Base-by-base conservation (phyloP, 1,140 invertebrate genomes). In the Micrasema minimum region DNA sequence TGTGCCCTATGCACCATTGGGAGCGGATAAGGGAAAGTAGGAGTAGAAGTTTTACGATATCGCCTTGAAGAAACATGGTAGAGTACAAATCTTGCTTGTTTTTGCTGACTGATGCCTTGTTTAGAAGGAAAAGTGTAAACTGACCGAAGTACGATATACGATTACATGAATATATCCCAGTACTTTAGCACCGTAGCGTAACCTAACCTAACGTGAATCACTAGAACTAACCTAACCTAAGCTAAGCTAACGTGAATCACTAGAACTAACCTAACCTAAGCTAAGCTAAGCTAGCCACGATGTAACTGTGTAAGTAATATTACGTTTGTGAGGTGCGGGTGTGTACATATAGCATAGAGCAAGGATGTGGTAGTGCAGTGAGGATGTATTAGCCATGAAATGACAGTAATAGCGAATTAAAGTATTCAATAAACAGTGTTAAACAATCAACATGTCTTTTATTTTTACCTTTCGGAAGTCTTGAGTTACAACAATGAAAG, bases 341-440 rank as follows among this genome's bases (percentile, higher is more conserved):
- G 51, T 68, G 65, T 67, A 67, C 18, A 67, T 67, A 67, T 67
- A 35, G 35, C 26, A 38, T 22, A 37, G 46, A 20, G 31, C 2
- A 37, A 22, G 45, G 22, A 46, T n/a, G 16, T 46, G 66, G 59
- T 59, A 26, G 66, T 68, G 64, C 6, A 45, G 53, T 57, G 66
- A 50, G 22, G 31, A 45, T 59, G 66, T 48, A 31, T 57, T 67
- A 57, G 66, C 66, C 66, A 59, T 59, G 46, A 67, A 74, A 70
- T 74, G 72, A 74, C 72, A 74, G 69, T 70, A 55, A 71, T 74
- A 74, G 72, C 18, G 18, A 71, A 59, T 59, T n/a, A 67, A 74
- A 71, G 65, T 74, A 74, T 71, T 74, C 57, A 74, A 71, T 74
- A 71, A 74, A 66, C 64, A 71, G 50, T 68, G 55, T 68, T 68